phyloP scores from a whole-genome alignment of 2,888 invertebrate species.

The Volucella inflata region DNA sequence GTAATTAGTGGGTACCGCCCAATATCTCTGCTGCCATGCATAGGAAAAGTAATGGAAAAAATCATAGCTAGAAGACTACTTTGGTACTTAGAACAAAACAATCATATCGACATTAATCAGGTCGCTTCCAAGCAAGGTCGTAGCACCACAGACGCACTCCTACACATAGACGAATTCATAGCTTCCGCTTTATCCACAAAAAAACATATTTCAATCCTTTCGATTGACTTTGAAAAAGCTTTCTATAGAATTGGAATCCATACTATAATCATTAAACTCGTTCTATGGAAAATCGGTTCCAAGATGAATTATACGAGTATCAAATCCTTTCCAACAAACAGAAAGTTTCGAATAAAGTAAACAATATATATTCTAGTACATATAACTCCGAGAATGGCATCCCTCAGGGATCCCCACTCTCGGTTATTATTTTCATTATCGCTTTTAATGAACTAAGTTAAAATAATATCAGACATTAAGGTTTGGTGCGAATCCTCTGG shows the following conservation, averaged over 20 bases:
- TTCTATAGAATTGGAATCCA: constrained; percentile 21
- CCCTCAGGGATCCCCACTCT: constrained; percentile 50
- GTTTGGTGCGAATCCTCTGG: no score
- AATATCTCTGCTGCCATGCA: constrained; percentile 45
- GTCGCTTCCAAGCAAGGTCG: no score
- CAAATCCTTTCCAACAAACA: constrained; percentile 41
- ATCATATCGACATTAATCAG: constrained; percentile 10
- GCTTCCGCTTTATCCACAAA: no score
- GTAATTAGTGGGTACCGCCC: not conserved
- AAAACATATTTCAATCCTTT: no score
- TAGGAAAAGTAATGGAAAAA: constrained; percentile 35
- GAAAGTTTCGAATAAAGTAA: constrained; percentile 50
- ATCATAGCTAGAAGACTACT: constrained; percentile 45
- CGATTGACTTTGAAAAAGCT: constrained; percentile 36
- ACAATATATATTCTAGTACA: constrained; percentile 8
- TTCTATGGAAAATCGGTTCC: constrained; percentile 26
- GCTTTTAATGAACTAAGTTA: constrained; percentile 54
- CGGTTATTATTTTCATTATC: constrained; percentile 53
- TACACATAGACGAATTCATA: no score
- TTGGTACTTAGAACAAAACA: not conserved
- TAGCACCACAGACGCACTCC: no score
- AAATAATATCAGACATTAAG: no score
- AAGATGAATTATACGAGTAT: constrained; percentile 39
- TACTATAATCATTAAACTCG: constrained; percentile 9
- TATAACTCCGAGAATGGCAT: constrained; percentile 13